Evolutionary conservation across 92 coral and sea anemone species (phyloP).

Genomic region (Actinostola sp.): DNA sequence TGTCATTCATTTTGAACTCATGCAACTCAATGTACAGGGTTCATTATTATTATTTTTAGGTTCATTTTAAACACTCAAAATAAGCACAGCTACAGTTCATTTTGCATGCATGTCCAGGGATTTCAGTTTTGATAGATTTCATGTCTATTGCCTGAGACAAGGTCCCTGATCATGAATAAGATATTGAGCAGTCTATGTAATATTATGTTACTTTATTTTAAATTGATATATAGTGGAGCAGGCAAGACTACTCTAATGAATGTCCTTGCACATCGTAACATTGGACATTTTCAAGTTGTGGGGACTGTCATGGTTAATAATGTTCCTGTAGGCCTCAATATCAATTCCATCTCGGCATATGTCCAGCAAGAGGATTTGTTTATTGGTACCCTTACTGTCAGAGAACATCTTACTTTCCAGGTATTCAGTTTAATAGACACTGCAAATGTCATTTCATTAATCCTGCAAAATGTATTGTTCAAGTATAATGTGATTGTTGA

Average conservation of each 20-base stretch:
- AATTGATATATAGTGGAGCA: constrained; percentile 74
- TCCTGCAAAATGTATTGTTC: too few relatives aligned
- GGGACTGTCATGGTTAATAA: constrained; percentile 77
- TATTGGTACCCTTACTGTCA: constrained; percentile 93
- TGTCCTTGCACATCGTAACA: constrained; percentile 91
- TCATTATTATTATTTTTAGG: too few relatives aligned
- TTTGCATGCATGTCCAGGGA: too few relatives aligned
- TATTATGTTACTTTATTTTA: background rate
- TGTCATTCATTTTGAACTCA: too few relatives aligned
- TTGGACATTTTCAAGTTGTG: constrained; percentile 73
- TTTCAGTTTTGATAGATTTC: too few relatives aligned
- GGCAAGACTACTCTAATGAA: constrained; percentile 94
- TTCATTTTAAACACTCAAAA: too few relatives aligned
- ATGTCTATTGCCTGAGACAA: background rate
- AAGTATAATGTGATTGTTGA: too few relatives aligned
- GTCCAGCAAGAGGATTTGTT: constrained; percentile 94
- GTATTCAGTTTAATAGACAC: constrained; percentile 29
- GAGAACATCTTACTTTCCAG: constrained; percentile 91
- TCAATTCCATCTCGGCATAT: constrained; percentile 89
- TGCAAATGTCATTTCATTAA: background rate
- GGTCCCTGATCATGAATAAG: background rate
- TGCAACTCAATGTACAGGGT: too few relatives aligned
- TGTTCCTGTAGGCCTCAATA: constrained; percentile 57
- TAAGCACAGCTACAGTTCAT: too few relatives aligned
- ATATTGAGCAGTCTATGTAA: background rate